Base-by-base conservation (phyloP, 2,113 vertebrate species). In the Oncorhynchus nerka region DNA sequence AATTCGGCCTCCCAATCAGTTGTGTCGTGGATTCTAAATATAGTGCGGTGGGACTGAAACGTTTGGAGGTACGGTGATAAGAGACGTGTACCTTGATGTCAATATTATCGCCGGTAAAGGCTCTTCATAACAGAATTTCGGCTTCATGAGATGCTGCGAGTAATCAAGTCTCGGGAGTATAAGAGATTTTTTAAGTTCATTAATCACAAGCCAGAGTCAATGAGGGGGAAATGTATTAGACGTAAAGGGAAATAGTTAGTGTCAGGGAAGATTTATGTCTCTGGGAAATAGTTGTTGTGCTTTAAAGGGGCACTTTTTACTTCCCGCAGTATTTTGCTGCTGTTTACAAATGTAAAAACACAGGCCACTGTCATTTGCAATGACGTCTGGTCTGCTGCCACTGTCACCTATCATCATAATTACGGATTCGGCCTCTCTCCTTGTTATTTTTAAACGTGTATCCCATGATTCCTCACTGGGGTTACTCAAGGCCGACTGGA, bases 391-490 rank as follows among this genome's bases (percentile, higher is more conserved):
- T 85, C 88, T 81, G 74, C 79, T 83, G 81, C 82, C 87, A 81
- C 90, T 89, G 91, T 93, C 92, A 87, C 83, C 89, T 79, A 90
- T 90, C 89, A 90, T 91, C 86, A 92, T 81, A 86, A 91, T 91
- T 92, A 87, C 74, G 72, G 77, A 77, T 4, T 32, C 24, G 28
- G 78, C 71, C 82, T 75, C 65, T 86, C 80, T 85, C 89, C 15
- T 85, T 89, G 80, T 87, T 90, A 82, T 85, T 86, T 89, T 82
- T 91, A 89, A 91, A 90, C 78, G 83, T 81, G 87, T 48, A 74
- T 86, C 85, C 83, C 85, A 85, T 85, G 87, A 89, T 88, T 87
- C 89, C 83, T 90, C 89, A 89, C 73, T 32, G 76, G 83, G 88
- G 89, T 85, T 86, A 79, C 76, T 9, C 77, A 74, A 77, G 91